phyloP scores from a whole-genome alignment of 2,888 invertebrate species.

The Cheilosia pagana region DNA sequence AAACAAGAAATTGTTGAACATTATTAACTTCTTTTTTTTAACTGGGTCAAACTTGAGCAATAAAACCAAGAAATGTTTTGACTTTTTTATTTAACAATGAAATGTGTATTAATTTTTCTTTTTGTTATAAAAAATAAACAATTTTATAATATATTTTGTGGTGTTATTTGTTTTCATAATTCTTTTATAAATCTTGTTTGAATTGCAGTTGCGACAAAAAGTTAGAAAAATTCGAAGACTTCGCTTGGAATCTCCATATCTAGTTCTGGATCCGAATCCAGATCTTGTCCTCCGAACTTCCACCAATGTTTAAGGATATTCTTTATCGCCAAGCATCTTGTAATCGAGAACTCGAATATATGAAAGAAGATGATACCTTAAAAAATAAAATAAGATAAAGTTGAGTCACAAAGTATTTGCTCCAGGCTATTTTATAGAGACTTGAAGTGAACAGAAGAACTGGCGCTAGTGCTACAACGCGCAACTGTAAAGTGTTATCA shows the following conservation, averaged over 20 bases:
- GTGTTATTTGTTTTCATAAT: not conserved
- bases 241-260: slow-evolving; percentile 79
- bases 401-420: not conserved
- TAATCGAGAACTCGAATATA: slow-evolving; percentile 81
- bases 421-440: slow-evolving; percentile 13
- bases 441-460: slow-evolving; percentile 80
- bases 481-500: slow-evolving; percentile 77
- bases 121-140: slow-evolving; percentile 55
- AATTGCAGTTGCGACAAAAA: no score
- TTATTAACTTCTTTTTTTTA: slow-evolving; percentile 37
- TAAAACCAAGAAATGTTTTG: slow-evolving; percentile 28
- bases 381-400: slow-evolving; percentile 18
- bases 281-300: slow-evolving; percentile 81
- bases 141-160: not conserved
- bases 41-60: slow-evolving; percentile 24
- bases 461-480: slow-evolving; percentile 78
- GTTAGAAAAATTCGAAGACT: slow-evolving; percentile 79
- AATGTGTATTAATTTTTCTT: slow-evolving; percentile 56
- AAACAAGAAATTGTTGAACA: slow-evolving; percentile 39
- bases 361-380: slow-evolving; percentile 80
- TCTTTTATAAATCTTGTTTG: no score
- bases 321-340: slow-evolving; percentile 79
- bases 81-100: slow-evolving; percentile 64
- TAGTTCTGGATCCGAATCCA: slow-evolving; percentile 77
- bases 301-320: slow-evolving; percentile 82